Conservation (phyloP, 2,888 invertebrate genomes). For the Frankliniella intonsa region DNA sequence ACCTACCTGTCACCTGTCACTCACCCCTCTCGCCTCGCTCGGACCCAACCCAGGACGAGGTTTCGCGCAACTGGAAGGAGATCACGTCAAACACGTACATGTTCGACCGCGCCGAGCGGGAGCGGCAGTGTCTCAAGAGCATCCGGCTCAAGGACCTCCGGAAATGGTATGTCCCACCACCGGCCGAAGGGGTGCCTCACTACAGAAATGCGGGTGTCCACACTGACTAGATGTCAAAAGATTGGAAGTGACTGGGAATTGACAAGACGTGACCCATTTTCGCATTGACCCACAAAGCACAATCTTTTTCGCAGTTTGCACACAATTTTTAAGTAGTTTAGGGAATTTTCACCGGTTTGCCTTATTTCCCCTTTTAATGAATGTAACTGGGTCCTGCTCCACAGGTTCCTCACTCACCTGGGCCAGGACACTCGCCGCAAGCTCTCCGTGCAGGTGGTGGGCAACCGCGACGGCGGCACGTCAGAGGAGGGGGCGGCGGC, state of each 20-base stretch:
- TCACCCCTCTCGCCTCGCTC: not conserved
- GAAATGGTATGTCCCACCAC: not conserved
- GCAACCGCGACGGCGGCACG: conserved; percentile 33
- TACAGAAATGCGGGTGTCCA: too few relatives aligned
- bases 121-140: conserved; percentile 44
- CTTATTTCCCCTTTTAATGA: too few relatives aligned
- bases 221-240: too few relatives aligned
- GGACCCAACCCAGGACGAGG: conserved; percentile 57
- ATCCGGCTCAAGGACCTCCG: conserved; percentile 24
- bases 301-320: too few relatives aligned
- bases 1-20: too few relatives aligned
- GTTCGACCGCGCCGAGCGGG: conserved; percentile 67
- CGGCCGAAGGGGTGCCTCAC: not conserved
- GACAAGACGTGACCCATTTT: too few relatives aligned
- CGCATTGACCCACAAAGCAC: too few relatives aligned
- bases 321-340: too few relatives aligned
- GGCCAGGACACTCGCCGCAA: conserved; percentile 37
- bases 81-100: conserved; percentile 65
- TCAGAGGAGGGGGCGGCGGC: not conserved
- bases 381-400: too few relatives aligned
- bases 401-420: not conserved
- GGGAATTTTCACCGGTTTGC: too few relatives aligned
- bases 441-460: conserved; percentile 44
- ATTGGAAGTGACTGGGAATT: too few relatives aligned
- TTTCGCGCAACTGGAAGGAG: conserved; percentile 71